phyloP scores from a whole-genome alignment of 2,113 vertebrate species.

The Carollia perspicillata region DNA sequence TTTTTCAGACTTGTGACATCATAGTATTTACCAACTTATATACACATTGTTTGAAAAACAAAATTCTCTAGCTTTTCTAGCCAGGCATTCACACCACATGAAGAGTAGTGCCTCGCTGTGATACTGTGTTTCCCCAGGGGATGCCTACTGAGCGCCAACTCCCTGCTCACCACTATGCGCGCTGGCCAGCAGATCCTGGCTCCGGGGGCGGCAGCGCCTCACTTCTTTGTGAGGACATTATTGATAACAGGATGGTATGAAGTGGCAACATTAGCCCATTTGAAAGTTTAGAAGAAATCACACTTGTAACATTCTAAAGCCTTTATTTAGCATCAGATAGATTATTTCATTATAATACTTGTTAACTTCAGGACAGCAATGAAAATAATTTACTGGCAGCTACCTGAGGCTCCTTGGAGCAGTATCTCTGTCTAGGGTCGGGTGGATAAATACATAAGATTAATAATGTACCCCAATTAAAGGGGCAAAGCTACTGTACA shows the following conservation, averaged over 20 bases:
- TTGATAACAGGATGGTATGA: not conserved
- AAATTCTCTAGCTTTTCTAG: not conserved
- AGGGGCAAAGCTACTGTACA: constrained; percentile 82
- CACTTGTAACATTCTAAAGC: constrained; percentile 75
- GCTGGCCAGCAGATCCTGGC: not conserved
- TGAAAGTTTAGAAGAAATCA: constrained; percentile 38
- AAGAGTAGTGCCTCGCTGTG: not conserved
- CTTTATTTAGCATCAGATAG: constrained; percentile 87
- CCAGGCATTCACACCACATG: not conserved
- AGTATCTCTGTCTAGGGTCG: constrained; percentile 66
- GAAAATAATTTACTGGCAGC: constrained; percentile 81
- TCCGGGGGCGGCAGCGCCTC: too few species aligned
- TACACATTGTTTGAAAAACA: not conserved
- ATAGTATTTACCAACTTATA: not conserved
- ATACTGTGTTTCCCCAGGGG: not conserved
- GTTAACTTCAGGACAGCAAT: constrained; percentile 79
- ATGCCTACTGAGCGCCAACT: not conserved
- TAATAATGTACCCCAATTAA: constrained; percentile 81
- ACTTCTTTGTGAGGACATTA: not conserved
- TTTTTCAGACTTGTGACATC: not conserved
- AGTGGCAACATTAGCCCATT: not conserved
- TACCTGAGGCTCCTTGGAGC: constrained; percentile 71
- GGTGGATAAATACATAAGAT: constrained; percentile 68
- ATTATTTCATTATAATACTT: constrained; percentile 79
- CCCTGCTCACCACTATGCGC: not conserved